These are phyloP conservation scores for Epinephelus moara DNA, from an alignment of 2,113 vertebrate genomes.

Conservation along the genomic window DNA sequence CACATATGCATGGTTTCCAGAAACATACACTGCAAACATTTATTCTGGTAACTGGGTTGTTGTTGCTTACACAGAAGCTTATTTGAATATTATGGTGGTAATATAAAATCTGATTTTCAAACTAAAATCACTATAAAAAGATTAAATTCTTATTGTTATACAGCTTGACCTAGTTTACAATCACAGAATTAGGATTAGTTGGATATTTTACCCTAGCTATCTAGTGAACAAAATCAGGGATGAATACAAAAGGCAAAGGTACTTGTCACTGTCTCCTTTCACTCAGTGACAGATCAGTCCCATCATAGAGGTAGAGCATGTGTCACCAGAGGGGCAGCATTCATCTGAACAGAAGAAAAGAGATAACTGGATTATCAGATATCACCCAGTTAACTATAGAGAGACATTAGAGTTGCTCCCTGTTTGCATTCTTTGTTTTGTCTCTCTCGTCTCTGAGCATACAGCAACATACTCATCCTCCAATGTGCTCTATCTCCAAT, in stretches of 20 bases:
- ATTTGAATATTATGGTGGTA: not conserved
- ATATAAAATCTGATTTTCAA: not conserved
- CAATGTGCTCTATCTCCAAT: conserved; percentile 8
- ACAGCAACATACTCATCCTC: conserved; percentile 26
- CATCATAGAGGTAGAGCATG: conserved; percentile 16
- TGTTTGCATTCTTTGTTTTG: conserved; percentile 58
- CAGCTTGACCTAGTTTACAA: not conserved
- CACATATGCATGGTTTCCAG: no score
- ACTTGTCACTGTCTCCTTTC: conserved; percentile 2
- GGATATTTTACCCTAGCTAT: not conserved
- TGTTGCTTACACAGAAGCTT: not conserved
- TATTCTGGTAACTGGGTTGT: no score
- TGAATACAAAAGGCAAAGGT: not conserved
- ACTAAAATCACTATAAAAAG: not conserved
- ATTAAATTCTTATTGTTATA: not conserved
- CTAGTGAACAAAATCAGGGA: not conserved
- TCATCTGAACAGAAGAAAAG: conserved; percentile 31
- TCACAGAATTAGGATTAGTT: not conserved
- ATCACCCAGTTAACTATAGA: conserved; percentile 34
- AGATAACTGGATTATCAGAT: conserved; percentile 58
- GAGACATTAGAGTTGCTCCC: conserved; percentile 29
- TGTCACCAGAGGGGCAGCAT: conserved; percentile 35
- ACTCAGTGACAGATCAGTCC: not conserved
- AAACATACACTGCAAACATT: no score
- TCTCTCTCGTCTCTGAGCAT: conserved; percentile 27